A percentile compares a stretch with the other conserved stretches of the same genome.
Conservation (phyloP, 2,888 invertebrate genomes). For the Macrophya alboannulata region DNA sequence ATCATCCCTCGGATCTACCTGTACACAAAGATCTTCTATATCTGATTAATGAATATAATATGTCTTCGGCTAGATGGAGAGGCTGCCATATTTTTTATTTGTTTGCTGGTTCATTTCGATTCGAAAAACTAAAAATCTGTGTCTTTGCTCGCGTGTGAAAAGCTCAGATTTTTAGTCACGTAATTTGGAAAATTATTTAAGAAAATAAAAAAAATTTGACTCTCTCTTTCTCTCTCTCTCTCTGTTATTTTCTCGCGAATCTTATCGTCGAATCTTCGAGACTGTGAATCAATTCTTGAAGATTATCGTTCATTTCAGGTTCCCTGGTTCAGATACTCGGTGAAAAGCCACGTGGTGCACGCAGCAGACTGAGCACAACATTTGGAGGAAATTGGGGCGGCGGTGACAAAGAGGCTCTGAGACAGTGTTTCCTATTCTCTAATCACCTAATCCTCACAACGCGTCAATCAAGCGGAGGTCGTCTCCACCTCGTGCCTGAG, state of each 20-base stretch:
- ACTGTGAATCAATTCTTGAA: neutral
- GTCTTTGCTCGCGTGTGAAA: neutral
- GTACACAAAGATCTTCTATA: neutral
- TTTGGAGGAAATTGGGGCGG: constrained; percentile 80
- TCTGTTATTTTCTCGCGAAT: too few species aligned
- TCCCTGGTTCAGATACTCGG: constrained; percentile 88
- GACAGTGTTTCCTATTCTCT: constrained; percentile 95
- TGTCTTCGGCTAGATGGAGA: neutral
- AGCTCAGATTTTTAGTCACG: neutral
- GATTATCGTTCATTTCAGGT: constrained; percentile 80
- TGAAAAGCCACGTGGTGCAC: constrained; percentile 82
- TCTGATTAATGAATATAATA: neutral
- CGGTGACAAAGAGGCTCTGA: constrained; percentile 86
- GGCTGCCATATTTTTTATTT: constrained; percentile 39
- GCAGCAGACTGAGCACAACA: constrained; percentile 82
- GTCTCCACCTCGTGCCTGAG: constrained; percentile 92
- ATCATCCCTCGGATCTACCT: neutral
- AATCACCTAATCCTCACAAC: constrained; percentile 94
- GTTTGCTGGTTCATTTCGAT: neutral
- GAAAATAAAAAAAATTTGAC: too few species aligned
- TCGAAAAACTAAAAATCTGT: neutral
- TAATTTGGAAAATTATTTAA: neutral
- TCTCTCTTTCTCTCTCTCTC: too few species aligned
- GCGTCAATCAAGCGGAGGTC: constrained; percentile 87
- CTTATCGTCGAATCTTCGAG: neutral